A percentile compares a stretch with the other conserved stretches of the same genome.
These are phyloP conservation scores for Danaus melanippus DNA, from an alignment of 1,140 invertebrate genomes.

Conservation along the genomic window DNA sequence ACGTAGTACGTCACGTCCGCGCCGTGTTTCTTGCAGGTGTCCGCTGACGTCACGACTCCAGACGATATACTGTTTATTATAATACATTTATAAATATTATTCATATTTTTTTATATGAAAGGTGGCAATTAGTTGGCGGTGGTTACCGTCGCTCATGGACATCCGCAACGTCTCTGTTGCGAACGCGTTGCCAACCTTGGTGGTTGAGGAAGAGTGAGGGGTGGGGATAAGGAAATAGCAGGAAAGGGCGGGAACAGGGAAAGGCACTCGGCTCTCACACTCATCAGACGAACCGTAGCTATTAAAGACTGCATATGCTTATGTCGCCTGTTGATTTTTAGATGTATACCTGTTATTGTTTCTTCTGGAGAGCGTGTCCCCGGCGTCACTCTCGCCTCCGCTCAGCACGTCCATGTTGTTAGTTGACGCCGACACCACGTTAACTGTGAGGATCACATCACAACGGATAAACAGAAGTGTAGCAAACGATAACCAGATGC, in stretches of 20 bases:
- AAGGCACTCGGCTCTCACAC: no score
- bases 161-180: no score
- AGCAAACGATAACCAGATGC: no score
- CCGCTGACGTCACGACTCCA: conserved; percentile 29
- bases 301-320: no score
- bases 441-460: conserved; percentile 19
- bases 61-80: conserved; percentile 42
- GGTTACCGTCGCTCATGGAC: no score
- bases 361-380: conserved; percentile 57
- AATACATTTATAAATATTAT: conserved; percentile 1
- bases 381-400: conserved; percentile 67
- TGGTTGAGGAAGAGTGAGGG: no score
- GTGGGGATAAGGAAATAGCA: no score
- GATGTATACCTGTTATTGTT: conserved; percentile 56
- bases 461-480: neutral
- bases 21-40: conserved; percentile 72
- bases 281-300: no score
- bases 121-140: no score
- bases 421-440: conserved; percentile 58
- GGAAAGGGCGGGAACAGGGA: no score
- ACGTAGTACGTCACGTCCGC: conserved; percentile 92
- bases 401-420: conserved; percentile 69
- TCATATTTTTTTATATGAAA: neutral
- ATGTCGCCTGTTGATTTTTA: no score
- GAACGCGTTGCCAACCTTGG: no score